phyloP scores from a whole-genome alignment of 2,113 vertebrate genomes.

The Dunckerocampus dactyliophorus region DNA sequence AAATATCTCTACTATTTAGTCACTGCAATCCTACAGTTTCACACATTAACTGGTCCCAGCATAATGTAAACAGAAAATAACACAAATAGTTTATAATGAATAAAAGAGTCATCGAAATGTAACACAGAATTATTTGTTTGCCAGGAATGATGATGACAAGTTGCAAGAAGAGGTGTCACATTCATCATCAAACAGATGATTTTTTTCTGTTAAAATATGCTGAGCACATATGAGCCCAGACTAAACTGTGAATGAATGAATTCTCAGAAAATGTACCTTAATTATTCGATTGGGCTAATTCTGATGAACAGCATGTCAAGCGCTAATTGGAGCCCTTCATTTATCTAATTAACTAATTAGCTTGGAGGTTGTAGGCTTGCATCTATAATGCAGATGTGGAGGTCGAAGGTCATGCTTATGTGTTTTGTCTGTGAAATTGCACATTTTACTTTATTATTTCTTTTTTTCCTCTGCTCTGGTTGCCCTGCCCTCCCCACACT shows the following conservation, averaged over 20 bases:
- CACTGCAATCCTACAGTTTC: too few species aligned
- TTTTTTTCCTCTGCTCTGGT: slow-evolving; percentile 6
- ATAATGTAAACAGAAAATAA: too few species aligned
- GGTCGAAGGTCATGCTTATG: neutral
- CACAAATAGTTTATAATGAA: too few species aligned
- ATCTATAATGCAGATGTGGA: neutral
- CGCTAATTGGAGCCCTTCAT: neutral
- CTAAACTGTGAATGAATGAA: neutral
- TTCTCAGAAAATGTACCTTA: neutral
- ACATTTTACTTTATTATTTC: slow-evolving; percentile 11
- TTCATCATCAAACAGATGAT: neutral
- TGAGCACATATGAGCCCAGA: neutral
- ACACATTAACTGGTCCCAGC: too few species aligned
- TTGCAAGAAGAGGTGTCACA: too few species aligned
- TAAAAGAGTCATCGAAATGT: too few species aligned
- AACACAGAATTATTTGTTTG: too few species aligned
- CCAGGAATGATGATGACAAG: too few species aligned
- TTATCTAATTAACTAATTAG: neutral
- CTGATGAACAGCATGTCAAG: neutral
- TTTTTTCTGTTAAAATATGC: neutral
- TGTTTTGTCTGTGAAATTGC: slow-evolving; percentile 6
- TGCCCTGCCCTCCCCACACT: slow-evolving; percentile 25
- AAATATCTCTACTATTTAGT: too few species aligned
- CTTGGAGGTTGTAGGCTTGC: neutral
- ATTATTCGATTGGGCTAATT: neutral